These are phyloP conservation scores for Zosterops pallidus DNA, from an alignment of 2,113 vertebrate genomes.

Conservation along the genomic window DNA sequence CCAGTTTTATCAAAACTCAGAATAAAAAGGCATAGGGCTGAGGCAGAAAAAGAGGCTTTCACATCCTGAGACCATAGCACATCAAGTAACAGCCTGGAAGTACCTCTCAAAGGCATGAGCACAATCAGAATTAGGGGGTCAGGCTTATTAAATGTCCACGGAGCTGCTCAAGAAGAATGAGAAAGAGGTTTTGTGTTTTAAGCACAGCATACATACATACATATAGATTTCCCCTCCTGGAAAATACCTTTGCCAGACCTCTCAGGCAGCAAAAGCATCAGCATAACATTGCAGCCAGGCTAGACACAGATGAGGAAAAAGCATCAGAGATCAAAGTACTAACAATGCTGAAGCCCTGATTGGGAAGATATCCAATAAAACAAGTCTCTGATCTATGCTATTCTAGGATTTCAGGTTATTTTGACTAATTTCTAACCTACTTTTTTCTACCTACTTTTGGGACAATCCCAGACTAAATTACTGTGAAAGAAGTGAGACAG, in stretches of 20 bases:
- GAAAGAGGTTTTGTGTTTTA: not conserved
- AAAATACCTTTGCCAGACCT: not conserved
- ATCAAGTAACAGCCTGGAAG: not conserved
- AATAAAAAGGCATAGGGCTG: not conserved
- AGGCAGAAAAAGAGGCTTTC: not conserved
- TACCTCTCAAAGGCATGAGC: not conserved
- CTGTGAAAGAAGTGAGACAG: conserved; percentile 14
- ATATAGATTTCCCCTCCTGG: not conserved
- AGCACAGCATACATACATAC: not conserved
- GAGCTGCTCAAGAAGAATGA: not conserved
- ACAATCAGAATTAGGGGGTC: not conserved
- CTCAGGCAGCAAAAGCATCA: not conserved
- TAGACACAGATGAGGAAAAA: not conserved
- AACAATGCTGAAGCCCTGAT: not conserved
- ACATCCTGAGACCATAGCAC: not conserved
- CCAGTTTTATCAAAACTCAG: not conserved
- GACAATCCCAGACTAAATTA: conserved; percentile 15
- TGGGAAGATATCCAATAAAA: not conserved
- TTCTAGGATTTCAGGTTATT: conserved; percentile 29
- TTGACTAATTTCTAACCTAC: conserved; percentile 1
- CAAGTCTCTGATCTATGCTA: not conserved
- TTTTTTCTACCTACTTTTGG: not conserved
- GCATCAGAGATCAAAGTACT: not conserved
- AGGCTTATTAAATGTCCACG: not conserved
- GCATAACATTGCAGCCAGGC: not conserved